Conservation (phyloP, 1,140 invertebrate genomes). For the Neomicropteryx cornuta region DNA sequence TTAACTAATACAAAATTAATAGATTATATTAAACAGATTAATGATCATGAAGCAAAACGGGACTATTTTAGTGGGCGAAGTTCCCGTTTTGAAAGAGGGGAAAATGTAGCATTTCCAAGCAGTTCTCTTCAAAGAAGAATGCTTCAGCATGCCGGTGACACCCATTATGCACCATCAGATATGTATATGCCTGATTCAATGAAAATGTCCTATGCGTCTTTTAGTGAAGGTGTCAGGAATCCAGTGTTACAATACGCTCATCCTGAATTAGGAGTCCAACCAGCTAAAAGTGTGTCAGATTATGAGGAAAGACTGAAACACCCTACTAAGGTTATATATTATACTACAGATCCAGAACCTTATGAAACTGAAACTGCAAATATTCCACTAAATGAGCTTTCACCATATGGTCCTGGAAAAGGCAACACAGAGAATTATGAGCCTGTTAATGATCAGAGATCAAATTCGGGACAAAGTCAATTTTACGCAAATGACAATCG, state of each 20-base stretch:
- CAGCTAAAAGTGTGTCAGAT: constrained; percentile 46
- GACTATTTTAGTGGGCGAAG: constrained; percentile 42
- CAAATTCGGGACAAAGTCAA: constrained; percentile 35
- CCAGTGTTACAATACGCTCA: constrained; percentile 69
- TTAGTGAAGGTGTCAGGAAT: constrained; percentile 56
- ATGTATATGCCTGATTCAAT: constrained; percentile 45
- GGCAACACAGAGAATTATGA: constrained; percentile 36
- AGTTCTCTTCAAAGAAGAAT: constrained; percentile 53
- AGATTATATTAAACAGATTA: constrained; percentile 52
- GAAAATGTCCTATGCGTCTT: constrained; percentile 36
- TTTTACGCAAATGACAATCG: too few relatives aligned
- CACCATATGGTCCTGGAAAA: too few relatives aligned
- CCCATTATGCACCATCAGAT: constrained; percentile 49
- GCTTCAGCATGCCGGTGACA: constrained; percentile 51
- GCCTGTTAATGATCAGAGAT: constrained; percentile 37
- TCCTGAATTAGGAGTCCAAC: constrained; percentile 63
- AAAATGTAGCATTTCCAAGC: constrained; percentile 32
- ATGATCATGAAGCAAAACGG: constrained; percentile 45
- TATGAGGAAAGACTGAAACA: constrained; percentile 21
- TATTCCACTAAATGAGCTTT: too few relatives aligned
- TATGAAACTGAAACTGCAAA: too few relatives aligned
- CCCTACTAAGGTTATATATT: constrained; percentile 33
- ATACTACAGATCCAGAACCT: too few relatives aligned
- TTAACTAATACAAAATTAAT: constrained; percentile 43
- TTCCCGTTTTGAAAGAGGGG: constrained; percentile 32